A percentile compares a stretch with the other conserved stretches of the same genome.
These are phyloP conservation scores for Gasteruption jaculator DNA, from an alignment of 2,888 invertebrate genomes.

Conservation along the genomic window DNA sequence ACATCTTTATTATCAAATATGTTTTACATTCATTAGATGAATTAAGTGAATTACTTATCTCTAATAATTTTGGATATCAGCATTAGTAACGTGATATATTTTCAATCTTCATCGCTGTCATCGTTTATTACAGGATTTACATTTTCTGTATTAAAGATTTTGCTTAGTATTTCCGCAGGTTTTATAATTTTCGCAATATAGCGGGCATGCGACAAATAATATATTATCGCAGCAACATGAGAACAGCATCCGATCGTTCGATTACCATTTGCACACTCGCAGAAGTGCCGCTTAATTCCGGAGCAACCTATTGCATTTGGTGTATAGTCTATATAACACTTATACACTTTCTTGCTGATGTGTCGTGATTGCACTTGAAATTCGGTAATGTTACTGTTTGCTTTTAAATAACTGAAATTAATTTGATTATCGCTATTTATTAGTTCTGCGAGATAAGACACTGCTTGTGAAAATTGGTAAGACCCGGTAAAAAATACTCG, in stretches of 20 bases:
- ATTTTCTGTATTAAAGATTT: too few relatives aligned
- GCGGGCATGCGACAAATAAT: conserved; percentile 15
- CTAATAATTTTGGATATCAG: too few relatives aligned
- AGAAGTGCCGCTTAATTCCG: conserved; percentile 11
- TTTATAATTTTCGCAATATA: conserved; percentile 13
- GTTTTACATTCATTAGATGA: too few relatives aligned
- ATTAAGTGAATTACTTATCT: too few relatives aligned
- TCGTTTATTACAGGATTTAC: too few relatives aligned
- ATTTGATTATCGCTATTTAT: conserved; percentile 20
- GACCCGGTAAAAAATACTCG: conserved; percentile 23
- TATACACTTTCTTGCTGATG: conserved; percentile 17
- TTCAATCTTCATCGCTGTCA: too few relatives aligned
- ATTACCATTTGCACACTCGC: conserved; percentile 18
- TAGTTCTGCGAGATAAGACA: conserved; percentile 25
- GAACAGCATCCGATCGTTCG: conserved; percentile 18
- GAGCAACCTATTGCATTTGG: conserved; percentile 8
- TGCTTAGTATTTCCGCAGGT: conserved; percentile 15
- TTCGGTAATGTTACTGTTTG: conserved; percentile 18
- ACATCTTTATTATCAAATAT: too few relatives aligned
- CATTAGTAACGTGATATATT: too few relatives aligned
- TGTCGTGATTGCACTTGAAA: conserved; percentile 21
- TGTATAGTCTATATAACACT: conserved; percentile 20
- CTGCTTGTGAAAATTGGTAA: conserved; percentile 24
- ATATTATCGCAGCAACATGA: too few relatives aligned
- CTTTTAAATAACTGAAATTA: conserved; percentile 21